These are phyloP conservation scores for Alca torda DNA, from an alignment of 2,797 vertebrate species.

Conservation along the genomic window DNA sequence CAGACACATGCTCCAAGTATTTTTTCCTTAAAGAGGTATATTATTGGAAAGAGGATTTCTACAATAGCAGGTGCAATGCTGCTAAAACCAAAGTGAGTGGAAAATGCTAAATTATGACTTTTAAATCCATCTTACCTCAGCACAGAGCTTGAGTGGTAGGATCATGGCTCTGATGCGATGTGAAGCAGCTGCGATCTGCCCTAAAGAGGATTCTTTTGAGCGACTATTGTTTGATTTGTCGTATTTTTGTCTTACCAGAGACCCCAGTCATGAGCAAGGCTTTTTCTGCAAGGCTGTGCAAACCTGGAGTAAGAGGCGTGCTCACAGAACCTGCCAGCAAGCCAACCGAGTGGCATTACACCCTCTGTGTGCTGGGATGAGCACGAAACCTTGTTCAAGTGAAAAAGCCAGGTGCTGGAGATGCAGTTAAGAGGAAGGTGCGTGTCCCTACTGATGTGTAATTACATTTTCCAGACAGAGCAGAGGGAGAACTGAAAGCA, in stretches of 20 bases:
- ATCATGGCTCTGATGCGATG: not conserved
- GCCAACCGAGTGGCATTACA: fast-evolving
- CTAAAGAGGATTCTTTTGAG: not conserved
- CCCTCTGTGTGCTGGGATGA: not conserved
- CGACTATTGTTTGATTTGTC: not conserved
- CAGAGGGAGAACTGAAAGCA: not conserved
- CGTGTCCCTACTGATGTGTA: not conserved
- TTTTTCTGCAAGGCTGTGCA: not conserved
- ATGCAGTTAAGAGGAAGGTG: not conserved
- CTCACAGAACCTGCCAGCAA: not conserved
- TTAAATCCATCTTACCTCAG: not conserved
- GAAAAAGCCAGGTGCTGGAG: not conserved
- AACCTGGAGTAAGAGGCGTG: not conserved
- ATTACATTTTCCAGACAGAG: not conserved
- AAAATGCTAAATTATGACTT: not conserved
- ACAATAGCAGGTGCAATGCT: not conserved
- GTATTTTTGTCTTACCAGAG: not conserved
- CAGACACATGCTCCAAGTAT: not conserved
- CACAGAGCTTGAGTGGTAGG: not conserved
- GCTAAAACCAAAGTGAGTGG: not conserved
- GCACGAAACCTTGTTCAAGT: not conserved
- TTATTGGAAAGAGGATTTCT: not conserved
- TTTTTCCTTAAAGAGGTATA: not conserved
- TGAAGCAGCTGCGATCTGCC: not conserved
- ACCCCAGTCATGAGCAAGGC: not conserved